phyloP scores from a whole-genome alignment of 23 tunicate genomes.

The Styela clava region DNA sequence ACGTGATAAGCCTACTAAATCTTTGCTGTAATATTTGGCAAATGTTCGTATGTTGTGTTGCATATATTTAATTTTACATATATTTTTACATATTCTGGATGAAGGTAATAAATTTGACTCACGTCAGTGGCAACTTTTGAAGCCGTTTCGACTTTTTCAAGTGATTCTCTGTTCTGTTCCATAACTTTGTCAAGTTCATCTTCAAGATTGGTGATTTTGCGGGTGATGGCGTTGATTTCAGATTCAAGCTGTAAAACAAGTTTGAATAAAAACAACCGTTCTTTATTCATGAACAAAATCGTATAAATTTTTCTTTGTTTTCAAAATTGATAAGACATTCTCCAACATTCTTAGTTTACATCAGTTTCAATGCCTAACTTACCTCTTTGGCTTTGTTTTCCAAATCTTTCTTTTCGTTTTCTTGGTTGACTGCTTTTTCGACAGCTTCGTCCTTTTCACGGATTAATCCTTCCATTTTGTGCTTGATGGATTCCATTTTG shows the following conservation, averaged over 20 bases:
- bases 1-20: too few species aligned
- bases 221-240: constrained; percentile 57
- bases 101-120: too few species aligned
- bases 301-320: not conserved
- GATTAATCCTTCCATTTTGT: constrained; percentile 94
- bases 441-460: constrained; percentile 94
- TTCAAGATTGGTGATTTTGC: constrained; percentile 65
- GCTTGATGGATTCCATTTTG: constrained; percentile 95
- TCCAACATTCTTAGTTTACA: not conserved
- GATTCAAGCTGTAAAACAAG: constrained; percentile 62
- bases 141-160: constrained; percentile 88
- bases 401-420: constrained; percentile 68
- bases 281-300: not conserved
- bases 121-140: constrained; percentile 92
- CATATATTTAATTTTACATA: too few species aligned
- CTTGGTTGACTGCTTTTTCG: constrained; percentile 73
- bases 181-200: constrained; percentile 89
- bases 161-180: constrained; percentile 68
- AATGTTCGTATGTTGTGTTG: too few species aligned
- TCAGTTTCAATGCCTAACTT: too few species aligned
- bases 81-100: too few species aligned
- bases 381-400: constrained; percentile 78
- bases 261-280: too few species aligned
- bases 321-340: not conserved
- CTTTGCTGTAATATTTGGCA: too few species aligned